These are phyloP conservation scores for Apeltes quadracus DNA, from an alignment of 2,113 vertebrate species.

Conservation along the genomic window DNA sequence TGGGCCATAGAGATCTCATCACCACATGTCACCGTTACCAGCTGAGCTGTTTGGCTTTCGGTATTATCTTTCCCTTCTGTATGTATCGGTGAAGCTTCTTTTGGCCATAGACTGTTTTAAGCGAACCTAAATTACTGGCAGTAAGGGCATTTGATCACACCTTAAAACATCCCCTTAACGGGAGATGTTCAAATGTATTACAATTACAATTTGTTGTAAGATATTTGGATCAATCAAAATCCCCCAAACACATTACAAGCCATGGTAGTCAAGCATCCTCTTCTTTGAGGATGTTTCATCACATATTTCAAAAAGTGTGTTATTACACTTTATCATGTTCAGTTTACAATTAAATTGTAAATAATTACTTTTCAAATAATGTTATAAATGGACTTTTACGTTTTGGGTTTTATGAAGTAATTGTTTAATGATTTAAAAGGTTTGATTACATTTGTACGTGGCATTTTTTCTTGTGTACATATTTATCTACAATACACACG, in stretches of 20 bases:
- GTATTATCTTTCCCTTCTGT: conserved; percentile 63
- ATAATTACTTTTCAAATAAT: neutral
- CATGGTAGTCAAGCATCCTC: neutral
- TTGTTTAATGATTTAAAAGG: neutral
- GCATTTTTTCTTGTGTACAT: neutral
- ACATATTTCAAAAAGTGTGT: neutral
- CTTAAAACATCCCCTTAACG: conserved; percentile 16
- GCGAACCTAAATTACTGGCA: conserved; percentile 22
- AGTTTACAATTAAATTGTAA: neutral
- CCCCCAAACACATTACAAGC: conserved; percentile 2
- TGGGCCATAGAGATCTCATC: conserved; percentile 80
- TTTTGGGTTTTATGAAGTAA: neutral
- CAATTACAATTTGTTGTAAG: conserved; percentile 24
- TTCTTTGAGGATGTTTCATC: neutral
- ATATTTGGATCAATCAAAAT: conserved; percentile 27
- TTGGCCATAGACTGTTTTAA: conserved; percentile 31
- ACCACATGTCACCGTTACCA: conserved; percentile 74
- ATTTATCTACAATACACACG: neutral
- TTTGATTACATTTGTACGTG: neutral
- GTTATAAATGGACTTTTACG: neutral
- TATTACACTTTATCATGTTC: neutral
- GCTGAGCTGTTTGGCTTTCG: conserved; percentile 76
- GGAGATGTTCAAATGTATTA: conserved; percentile 30
- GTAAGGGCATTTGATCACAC: conserved; percentile 40
- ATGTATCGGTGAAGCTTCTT: conserved; percentile 42